These are phyloP conservation scores for Cynodonichthys magdalenae DNA, from an alignment of 2,797 vertebrate genomes.

Conservation along the genomic window DNA sequence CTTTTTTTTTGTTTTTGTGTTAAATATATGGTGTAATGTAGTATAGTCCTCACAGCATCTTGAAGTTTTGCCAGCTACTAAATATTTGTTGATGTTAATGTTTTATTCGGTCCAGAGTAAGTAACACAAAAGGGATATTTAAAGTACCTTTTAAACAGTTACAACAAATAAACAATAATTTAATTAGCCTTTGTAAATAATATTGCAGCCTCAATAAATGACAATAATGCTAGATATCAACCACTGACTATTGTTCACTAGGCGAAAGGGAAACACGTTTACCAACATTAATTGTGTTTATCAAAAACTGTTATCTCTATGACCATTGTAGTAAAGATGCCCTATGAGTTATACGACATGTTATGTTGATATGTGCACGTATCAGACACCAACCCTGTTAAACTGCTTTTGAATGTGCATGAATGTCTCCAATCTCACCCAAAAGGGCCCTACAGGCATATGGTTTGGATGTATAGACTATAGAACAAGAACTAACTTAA, in stretches of 20 bases:
- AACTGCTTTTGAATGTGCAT: not conserved
- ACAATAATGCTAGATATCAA: not conserved
- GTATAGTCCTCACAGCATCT: constrained; percentile 13
- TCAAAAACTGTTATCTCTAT: constrained; percentile 3
- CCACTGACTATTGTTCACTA: not conserved
- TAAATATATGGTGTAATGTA: constrained; percentile 16
- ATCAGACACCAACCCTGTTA: not conserved
- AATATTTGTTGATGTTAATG: not conserved
- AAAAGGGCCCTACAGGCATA: not conserved
- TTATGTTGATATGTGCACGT: not conserved
- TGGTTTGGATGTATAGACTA: constrained; percentile 22
- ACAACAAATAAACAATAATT: not conserved
- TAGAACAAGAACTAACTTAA: constrained; percentile 35
- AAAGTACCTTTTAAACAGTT: not conserved
- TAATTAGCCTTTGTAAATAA: constrained; percentile 17
- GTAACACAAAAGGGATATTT: constrained; percentile 5
- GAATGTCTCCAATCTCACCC: not conserved
- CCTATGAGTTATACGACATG: not conserved
- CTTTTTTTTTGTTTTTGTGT: no score
- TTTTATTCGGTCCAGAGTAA: constrained; percentile 6
- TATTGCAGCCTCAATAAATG: not conserved
- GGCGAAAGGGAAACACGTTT: constrained; percentile 1
- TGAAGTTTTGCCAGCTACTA: constrained; percentile 31
- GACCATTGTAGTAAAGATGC: not conserved
- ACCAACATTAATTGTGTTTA: constrained; percentile 3